A percentile compares a stretch with the other conserved stretches of the same genome.
phyloP scores from a whole-genome alignment of 30 jellyfish, hydroid and myxozoan species.

The Clytia hemisphaerica region DNA sequence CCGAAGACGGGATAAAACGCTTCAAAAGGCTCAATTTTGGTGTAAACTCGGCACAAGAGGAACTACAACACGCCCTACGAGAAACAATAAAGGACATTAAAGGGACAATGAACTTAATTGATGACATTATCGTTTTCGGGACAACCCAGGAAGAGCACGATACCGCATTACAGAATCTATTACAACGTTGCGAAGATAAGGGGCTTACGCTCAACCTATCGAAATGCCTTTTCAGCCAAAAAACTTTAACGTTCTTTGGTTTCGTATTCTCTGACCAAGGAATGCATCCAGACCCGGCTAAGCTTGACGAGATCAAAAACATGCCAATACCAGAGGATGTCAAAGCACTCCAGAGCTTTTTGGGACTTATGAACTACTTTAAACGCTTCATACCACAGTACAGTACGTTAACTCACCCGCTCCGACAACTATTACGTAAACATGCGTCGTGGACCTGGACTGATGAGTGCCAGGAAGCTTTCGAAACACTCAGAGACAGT shows the following conservation, averaged over 20 bases:
- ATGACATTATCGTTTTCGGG: not conserved
- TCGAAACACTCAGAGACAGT: constrained; percentile 9
- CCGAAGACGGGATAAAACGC: too few relatives aligned
- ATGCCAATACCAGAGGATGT: constrained; percentile 19
- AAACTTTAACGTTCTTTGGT: constrained; percentile 33
- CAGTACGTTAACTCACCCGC: constrained; percentile 17
- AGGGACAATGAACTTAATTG: constrained; percentile 1
- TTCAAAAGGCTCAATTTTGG: too few relatives aligned
- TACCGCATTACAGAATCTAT: not conserved
- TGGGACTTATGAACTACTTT: constrained; percentile 34
- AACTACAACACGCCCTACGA: constrained; percentile 3
- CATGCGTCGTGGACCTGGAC: constrained; percentile 21
- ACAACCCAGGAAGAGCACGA: not conserved
- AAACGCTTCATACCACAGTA: constrained; percentile 30
- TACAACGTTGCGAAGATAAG: constrained; percentile 14
- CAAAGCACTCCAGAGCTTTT: constrained; percentile 27
- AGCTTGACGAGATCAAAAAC: constrained; percentile 20
- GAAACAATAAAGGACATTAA: not conserved
- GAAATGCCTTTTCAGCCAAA: constrained; percentile 34
- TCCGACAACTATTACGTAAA: not conserved
- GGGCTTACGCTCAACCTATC: constrained; percentile 22
- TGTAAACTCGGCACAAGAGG: constrained; percentile 4
- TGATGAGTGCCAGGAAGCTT: constrained; percentile 22
- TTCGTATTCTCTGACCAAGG: constrained; percentile 19
- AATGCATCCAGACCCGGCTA: constrained; percentile 33